Base-by-base conservation (phyloP, 2,113 vertebrate genomes). In the Brachionichthys hirsutus region DNA sequence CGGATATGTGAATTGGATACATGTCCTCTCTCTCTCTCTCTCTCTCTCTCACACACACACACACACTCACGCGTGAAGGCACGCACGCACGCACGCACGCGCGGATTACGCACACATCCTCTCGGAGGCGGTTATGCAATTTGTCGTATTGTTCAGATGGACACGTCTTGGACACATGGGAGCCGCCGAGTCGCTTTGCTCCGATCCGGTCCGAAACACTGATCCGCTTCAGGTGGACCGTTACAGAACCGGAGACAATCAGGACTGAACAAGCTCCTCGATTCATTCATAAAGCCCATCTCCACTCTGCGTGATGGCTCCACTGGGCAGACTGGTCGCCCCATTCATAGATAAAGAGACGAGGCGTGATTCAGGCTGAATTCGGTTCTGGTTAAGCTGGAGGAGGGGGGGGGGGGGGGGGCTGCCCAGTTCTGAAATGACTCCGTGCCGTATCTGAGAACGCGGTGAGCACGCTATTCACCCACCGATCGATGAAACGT, bases 281-380 rank as follows among this genome's bases (percentile, higher is more conserved):
- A 50, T 85, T 88, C 88, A 88, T 90, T 88, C 88, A 89, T 85
- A 89, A 89, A 89, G 79, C 73, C 47, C 62, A 19, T 62, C 54
- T 61, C 43, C 70, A 41, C 64, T 73, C 20, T 47, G 30, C 73
- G 16, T 78, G 65, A 75, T 81, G 67, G n/a, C 69, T 81, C 58
- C 69, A 75, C 48, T 67, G 70, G 76, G 68, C 46, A 20, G 45
- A n/a, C 50, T 80, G 67, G 56, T 42, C 53, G 46, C 68, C 66
- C 70, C 77, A 87, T 88, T 88, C 83, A 83, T 38, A 77, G 66
- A 52, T 65, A 64, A 55, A 45, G 43, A 56, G 60, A 51, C 40
- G 48, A 75, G 71, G 62, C 62, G 64, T 50, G 54, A 72, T 72
- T 79, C 66, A 69, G 55, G 50, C 52, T 30, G 14, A 24, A 34